A percentile compares a stretch with the other conserved stretches of the same genome.
phyloP scores from a whole-genome alignment of 92 coral and sea anemone species.

The Plumapathes pennacea region DNA sequence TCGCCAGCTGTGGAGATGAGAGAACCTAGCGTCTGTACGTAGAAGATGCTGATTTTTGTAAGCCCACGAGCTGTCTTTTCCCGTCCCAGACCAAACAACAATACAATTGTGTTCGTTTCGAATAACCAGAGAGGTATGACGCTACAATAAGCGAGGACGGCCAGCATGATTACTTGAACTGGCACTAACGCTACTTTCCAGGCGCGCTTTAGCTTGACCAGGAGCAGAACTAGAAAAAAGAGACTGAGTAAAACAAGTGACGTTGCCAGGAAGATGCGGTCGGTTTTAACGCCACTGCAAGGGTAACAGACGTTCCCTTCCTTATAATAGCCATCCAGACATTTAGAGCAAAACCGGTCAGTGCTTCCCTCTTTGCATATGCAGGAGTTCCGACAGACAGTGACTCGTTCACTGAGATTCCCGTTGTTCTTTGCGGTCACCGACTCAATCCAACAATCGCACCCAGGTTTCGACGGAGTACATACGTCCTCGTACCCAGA shows the following conservation, averaged over 20 bases:
- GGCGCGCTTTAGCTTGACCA: conserved; percentile 23
- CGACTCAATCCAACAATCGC: conserved; percentile 28
- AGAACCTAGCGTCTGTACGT: conserved; percentile 60
- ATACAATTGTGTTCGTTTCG: conserved; percentile 44
- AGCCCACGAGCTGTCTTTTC: conserved; percentile 54
- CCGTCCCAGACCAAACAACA: conserved; percentile 63
- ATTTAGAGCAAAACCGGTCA: conserved; percentile 59
- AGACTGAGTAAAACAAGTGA: too few species aligned
- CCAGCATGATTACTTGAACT: conserved; percentile 38
- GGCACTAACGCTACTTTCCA: conserved; percentile 35
- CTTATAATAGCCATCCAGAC: conserved; percentile 33
- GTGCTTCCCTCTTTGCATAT: conserved; percentile 52
- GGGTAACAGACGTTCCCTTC: conserved; percentile 45
- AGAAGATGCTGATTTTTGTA: conserved; percentile 47
- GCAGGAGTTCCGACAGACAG: conserved; percentile 34
- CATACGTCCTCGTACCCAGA: conserved; percentile 1
- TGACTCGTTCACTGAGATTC: conserved; percentile 5
- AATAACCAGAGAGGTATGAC: conserved; percentile 75
- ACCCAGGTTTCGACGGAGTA: conserved; percentile 55
- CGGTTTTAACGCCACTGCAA: conserved; percentile 25
- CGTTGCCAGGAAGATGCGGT: conserved; percentile 22
- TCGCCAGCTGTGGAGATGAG: conserved; percentile 33
- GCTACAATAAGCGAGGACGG: conserved; percentile 41
- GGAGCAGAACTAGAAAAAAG: conserved; percentile 12
- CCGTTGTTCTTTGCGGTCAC: neutral